Conservation (phyloP, 1,140 invertebrate genomes). For the Papilio helenus region DNA sequence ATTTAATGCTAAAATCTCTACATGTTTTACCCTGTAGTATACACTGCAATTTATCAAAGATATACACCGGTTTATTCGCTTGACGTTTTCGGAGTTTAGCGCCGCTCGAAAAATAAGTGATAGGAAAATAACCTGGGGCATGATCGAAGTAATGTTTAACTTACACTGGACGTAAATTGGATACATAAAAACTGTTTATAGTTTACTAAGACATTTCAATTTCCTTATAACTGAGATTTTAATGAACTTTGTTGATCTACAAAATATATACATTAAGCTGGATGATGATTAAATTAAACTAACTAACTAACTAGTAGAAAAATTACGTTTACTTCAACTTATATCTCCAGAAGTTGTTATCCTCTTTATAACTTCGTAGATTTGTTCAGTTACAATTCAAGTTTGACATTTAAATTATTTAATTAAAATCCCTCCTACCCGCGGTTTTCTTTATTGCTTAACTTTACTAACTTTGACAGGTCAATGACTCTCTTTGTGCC, state of each 20-base stretch:
- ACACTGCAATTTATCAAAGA: constrained; percentile 17
- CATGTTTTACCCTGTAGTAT: neutral
- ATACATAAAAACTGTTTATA: neutral
- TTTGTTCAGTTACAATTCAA: neutral
- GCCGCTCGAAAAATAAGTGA: neutral
- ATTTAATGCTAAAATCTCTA: neutral
- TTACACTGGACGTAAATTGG: neutral
- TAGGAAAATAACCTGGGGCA: neutral
- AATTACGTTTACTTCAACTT: neutral
- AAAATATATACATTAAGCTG: no score
- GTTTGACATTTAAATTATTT: constrained; percentile 33
- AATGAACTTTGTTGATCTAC: no score
- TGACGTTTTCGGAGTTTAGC: constrained; percentile 3
- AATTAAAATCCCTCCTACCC: constrained; percentile 21
- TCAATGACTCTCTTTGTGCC: constrained; percentile 1
- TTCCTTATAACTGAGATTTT: neutral
- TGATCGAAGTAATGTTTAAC: neutral
- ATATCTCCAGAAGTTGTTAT: neutral
- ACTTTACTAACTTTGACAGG: constrained; percentile 10
- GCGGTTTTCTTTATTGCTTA: constrained; percentile 37
- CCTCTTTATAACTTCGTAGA: constrained; percentile 9
- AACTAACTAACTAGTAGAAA: no score
- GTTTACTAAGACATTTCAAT: no score
- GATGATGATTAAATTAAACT: no score
- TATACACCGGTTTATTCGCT: neutral